These are phyloP conservation scores for Lasioglossum marginatum DNA, from an alignment of 2,888 invertebrate genomes.

Conservation along the genomic window DNA sequence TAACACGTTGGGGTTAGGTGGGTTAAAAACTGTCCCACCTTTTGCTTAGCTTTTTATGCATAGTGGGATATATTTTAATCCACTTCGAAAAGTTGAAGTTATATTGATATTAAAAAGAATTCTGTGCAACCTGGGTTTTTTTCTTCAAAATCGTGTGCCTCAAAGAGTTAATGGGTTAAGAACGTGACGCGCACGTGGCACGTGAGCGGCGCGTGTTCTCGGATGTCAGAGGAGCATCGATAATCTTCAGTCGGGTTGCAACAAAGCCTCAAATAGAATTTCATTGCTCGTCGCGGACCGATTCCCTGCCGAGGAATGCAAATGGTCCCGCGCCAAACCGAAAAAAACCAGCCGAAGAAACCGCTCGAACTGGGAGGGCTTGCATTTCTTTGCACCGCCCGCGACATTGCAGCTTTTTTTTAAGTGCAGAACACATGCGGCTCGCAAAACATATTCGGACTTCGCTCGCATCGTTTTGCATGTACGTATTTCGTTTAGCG, in stretches of 20 bases:
- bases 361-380: slow-evolving; percentile 29
- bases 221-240: slow-evolving; percentile 21
- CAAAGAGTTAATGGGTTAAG: neutral
- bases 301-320: slow-evolving; percentile 28
- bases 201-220: slow-evolving; percentile 5
- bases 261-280: slow-evolving; percentile 39
- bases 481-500: too few relatives aligned
- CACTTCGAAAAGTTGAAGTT: too few relatives aligned
- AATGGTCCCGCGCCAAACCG: neutral
- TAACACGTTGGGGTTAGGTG: neutral
- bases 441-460: neutral
- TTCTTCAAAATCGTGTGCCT: too few relatives aligned
- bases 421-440: slow-evolving; percentile 18
- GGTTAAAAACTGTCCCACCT: too few relatives aligned
- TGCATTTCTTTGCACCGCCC: slow-evolving; percentile 34
- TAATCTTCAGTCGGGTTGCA: neutral
- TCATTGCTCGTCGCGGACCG: slow-evolving; percentile 22
- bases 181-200: slow-evolving; percentile 15
- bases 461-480: neutral
- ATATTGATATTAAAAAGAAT: too few relatives aligned
- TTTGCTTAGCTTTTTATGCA: too few relatives aligned
- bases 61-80: too few relatives aligned
- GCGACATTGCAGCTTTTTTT: slow-evolving; percentile 2
- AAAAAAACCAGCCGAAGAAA: slow-evolving; percentile 26
- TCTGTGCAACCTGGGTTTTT: too few relatives aligned